Percentiles rank a stretch among this genome's conserved stretches.
Evolutionary conservation across 2,888 invertebrate species (phyloP).

Genomic region (Macaria notata): DNA sequence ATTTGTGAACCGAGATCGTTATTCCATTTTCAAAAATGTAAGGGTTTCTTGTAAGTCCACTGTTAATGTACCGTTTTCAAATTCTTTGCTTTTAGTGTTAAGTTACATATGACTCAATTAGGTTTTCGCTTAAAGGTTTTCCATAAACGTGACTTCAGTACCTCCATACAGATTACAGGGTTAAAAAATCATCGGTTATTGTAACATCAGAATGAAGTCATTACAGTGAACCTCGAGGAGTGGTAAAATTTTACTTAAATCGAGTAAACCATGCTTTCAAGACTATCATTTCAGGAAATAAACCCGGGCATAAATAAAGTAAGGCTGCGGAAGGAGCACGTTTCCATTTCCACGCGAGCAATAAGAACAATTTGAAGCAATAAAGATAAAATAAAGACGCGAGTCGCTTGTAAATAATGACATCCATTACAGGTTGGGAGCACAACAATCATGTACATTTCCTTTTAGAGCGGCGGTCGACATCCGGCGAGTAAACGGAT

Average conservation of each 20-base stretch:
- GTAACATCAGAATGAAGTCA: too few relatives aligned
- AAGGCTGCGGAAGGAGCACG: constrained; percentile 5
- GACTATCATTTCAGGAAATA: constrained; percentile 8
- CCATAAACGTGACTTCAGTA: too few relatives aligned
- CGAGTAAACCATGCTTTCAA: neutral
- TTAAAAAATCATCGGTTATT: too few relatives aligned
- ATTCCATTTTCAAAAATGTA: constrained; percentile 50
- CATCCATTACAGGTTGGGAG: constrained; percentile 64
- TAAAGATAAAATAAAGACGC: constrained; percentile 36
- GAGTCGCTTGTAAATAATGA: constrained; percentile 60
- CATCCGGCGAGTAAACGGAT: constrained; percentile 55
- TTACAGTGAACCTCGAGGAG: too few relatives aligned
- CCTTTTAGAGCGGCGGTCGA: constrained; percentile 63
- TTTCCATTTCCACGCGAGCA: constrained; percentile 26
- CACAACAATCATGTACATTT: constrained; percentile 65
- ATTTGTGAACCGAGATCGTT: constrained; percentile 63
- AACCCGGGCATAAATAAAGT: constrained; percentile 12
- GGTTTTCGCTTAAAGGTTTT: too few relatives aligned
- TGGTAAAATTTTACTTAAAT: too few relatives aligned
- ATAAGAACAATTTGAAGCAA: constrained; percentile 34
- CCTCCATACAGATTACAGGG: too few relatives aligned
- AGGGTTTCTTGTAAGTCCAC: constrained; percentile 13
- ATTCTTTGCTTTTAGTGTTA: too few relatives aligned
- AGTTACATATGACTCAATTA: too few relatives aligned
- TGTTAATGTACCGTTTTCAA: too few relatives aligned